Conservation (phyloP, 2,113 vertebrate genomes). For the Pygoscelis antarcticus region DNA sequence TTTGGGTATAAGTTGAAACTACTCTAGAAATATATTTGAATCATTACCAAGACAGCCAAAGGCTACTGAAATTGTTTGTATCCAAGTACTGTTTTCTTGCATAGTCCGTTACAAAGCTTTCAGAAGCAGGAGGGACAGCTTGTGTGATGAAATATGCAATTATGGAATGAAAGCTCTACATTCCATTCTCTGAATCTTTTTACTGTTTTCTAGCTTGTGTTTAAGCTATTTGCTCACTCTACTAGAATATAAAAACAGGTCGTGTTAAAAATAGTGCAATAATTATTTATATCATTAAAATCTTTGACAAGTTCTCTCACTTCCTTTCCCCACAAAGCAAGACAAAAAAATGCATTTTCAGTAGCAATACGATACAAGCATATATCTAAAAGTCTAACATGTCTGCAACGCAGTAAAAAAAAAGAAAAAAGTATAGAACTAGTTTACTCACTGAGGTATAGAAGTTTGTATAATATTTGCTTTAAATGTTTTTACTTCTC, state of each 20-base stretch:
- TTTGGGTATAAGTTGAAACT: not conserved
- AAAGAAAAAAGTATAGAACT: too few relatives aligned
- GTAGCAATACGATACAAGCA: not conserved
- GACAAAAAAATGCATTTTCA: not conserved
- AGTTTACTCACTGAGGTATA: not conserved
- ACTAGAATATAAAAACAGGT: not conserved
- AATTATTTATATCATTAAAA: constrained; percentile 3
- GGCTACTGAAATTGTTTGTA: not conserved
- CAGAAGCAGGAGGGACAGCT: not conserved
- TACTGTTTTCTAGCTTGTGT: not conserved
- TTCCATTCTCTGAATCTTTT: not conserved
- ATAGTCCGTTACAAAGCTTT: not conserved
- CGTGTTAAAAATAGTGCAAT: not conserved
- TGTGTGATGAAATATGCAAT: constrained; percentile 2
- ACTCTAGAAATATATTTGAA: not conserved
- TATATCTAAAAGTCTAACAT: not conserved
- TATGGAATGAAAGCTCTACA: not conserved
- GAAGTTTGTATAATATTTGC: not conserved
- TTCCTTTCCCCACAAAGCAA: not conserved
- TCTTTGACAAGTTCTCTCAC: not conserved
- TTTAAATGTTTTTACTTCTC: not conserved
- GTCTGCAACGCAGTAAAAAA: not conserved
- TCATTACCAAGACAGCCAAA: not conserved
- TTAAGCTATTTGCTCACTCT: not conserved
- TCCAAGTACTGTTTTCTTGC: not conserved